Conservation (phyloP, 92 coral and sea anemone species). For the Parazoanthus atlanticus region DNA sequence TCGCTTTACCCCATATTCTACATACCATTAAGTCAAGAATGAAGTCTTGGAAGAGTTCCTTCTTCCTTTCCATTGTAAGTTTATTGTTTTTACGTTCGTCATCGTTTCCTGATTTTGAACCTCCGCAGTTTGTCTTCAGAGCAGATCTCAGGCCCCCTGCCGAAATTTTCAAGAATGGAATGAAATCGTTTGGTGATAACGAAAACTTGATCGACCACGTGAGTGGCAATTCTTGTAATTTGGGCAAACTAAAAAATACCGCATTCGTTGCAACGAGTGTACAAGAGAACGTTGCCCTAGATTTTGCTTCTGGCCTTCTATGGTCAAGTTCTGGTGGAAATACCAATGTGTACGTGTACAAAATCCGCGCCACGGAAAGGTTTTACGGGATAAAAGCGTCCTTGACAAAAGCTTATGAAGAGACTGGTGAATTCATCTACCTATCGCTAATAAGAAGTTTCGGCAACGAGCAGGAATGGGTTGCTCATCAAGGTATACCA, state of each 20-base stretch:
- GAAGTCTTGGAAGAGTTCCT: background rate
- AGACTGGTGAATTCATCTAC: background rate
- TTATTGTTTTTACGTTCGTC: background rate
- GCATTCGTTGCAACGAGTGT: background rate
- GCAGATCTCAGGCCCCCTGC: background rate
- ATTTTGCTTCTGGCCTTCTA: background rate
- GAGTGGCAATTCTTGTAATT: background rate
- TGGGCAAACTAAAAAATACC: background rate
- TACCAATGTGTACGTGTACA: background rate
- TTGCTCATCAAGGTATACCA: background rate
- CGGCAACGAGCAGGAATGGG: background rate
- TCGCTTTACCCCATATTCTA: background rate
- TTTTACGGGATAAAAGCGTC: background rate
- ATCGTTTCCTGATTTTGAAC: background rate
- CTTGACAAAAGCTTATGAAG: background rate
- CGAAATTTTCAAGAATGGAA: background rate
- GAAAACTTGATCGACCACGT: slow-evolving; percentile 6
- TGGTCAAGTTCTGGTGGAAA: background rate
- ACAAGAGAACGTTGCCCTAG: background rate
- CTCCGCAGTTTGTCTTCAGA: background rate
- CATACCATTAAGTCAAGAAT: no score
- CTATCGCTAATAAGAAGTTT: no score
- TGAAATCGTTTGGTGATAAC: background rate
- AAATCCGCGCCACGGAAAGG: slow-evolving; percentile 4
- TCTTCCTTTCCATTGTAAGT: background rate